phyloP scores from a whole-genome alignment of 2,888 invertebrate genomes.

The Spisula subtruncata region DNA sequence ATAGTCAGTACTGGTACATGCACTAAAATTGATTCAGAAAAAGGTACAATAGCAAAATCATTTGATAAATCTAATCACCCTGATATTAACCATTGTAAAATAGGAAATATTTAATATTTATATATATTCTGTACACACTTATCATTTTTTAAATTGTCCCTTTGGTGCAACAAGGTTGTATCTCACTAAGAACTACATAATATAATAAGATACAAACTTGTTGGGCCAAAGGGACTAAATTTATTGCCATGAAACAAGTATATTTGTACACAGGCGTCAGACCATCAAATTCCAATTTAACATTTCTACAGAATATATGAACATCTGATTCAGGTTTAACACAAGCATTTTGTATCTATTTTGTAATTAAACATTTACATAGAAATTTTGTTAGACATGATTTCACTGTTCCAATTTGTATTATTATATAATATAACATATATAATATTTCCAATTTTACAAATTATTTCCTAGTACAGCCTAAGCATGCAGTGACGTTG shows the following conservation, averaged over 20 bases:
- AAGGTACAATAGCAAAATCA: not conserved
- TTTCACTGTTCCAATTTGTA: not conserved
- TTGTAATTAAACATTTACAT: not conserved
- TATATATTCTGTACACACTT: not conserved
- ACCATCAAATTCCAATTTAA: no score
- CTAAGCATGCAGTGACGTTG: not conserved
- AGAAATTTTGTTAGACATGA: not conserved
- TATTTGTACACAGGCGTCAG: no score
- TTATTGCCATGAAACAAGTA: not conserved
- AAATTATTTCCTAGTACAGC: not conserved
- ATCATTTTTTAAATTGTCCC: no score
- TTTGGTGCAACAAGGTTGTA: no score
- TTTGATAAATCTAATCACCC: slow-evolving; percentile 7
- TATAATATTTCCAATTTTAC: slow-evolving; percentile 20
- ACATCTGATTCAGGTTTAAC: not conserved
- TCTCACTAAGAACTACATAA: no score
- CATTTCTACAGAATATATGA: no score
- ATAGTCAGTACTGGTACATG: slow-evolving; percentile 1
- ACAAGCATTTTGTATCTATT: not conserved
- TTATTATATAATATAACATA: not conserved
- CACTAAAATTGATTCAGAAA: slow-evolving; percentile 24
- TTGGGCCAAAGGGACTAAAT: no score
- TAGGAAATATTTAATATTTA: not conserved
- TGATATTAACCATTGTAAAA: slow-evolving; percentile 15
- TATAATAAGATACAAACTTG: no score